Evolutionary conservation across 2,113 vertebrate genomes (phyloP).

Genomic region (Eclectus roratus): DNA sequence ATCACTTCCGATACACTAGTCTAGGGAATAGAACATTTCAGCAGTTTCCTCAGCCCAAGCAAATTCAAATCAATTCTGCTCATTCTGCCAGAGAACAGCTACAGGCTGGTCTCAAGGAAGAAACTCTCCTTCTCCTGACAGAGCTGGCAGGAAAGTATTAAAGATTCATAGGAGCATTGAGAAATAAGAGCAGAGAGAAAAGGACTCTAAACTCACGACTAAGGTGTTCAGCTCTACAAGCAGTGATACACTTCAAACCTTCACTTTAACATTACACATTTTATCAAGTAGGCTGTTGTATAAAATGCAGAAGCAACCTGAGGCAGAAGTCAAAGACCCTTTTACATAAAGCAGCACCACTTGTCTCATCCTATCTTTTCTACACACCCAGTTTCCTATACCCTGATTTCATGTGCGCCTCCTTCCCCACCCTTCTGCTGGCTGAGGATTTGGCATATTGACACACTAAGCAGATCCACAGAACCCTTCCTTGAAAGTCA

Average conservation of each 20-base stretch:
- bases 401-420: accelerated
- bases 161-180: not conserved
- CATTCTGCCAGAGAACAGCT: not conserved
- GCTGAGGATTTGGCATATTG: not conserved
- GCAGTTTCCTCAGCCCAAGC: not conserved
- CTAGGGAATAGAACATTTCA: not conserved
- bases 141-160: not conserved
- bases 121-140: not conserved
- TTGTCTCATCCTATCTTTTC: not conserved
- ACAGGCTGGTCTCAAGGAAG: not conserved
- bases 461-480: not conserved
- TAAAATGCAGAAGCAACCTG: not conserved
- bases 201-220: not conserved
- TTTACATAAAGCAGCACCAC: not conserved
- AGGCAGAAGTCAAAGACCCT: not conserved
- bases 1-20: not conserved
- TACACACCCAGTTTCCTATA: not conserved
- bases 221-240: not conserved
- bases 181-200: not conserved
- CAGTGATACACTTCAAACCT: not conserved
- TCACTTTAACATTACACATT: not conserved
- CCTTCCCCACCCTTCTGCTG: not conserved
- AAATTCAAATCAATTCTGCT: not conserved
- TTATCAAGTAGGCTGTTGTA: not conserved
- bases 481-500: not conserved